Percentiles rank a stretch among this genome's conserved stretches.
phyloP scores from a whole-genome alignment of 2,888 invertebrate genomes.

The Cremastinae sp. region DNA sequence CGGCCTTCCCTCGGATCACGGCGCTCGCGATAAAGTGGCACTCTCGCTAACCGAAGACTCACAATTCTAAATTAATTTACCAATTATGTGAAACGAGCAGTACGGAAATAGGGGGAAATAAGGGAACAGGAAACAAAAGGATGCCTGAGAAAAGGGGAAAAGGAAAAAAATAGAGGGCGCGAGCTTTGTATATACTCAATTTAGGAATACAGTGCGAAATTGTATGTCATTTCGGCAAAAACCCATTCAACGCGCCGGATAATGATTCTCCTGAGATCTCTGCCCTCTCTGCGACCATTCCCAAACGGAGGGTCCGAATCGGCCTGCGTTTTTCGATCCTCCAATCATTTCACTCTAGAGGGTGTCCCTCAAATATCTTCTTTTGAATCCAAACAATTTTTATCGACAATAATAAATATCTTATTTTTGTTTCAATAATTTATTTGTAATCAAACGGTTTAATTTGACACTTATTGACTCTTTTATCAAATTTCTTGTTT shows the following conservation, averaged over 20 bases:
- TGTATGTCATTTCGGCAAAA: conserved; percentile 72
- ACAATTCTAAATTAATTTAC: conserved; percentile 70
- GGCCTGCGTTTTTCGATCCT: conserved; percentile 36
- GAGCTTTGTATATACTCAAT: conserved; percentile 57
- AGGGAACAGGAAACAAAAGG: neutral
- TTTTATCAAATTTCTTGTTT: too few relatives aligned
- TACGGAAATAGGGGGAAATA: neutral
- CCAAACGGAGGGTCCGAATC: conserved; percentile 31
- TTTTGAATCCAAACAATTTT: too few relatives aligned
- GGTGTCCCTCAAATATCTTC: too few relatives aligned
- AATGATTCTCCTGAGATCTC: conserved; percentile 56
- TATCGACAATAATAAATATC: too few relatives aligned
- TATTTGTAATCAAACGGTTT: too few relatives aligned
- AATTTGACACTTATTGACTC: too few relatives aligned
- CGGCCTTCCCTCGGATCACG: conserved; percentile 25
- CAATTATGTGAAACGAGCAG: conserved; percentile 60
- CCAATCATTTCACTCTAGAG: conserved; percentile 48
- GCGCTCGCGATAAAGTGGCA: conserved; percentile 57
- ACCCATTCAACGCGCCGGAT: conserved; percentile 51
- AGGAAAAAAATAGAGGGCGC: conserved; percentile 8
- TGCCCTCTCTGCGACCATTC: conserved; percentile 29
- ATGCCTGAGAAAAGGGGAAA: conserved; percentile 1
- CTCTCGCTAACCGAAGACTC: conserved; percentile 64
- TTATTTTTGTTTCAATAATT: too few relatives aligned
- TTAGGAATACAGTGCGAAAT: conserved; percentile 60